phyloP scores from a whole-genome alignment of 2,797 vertebrate species.

The Sebastes trivittatus region DNA sequence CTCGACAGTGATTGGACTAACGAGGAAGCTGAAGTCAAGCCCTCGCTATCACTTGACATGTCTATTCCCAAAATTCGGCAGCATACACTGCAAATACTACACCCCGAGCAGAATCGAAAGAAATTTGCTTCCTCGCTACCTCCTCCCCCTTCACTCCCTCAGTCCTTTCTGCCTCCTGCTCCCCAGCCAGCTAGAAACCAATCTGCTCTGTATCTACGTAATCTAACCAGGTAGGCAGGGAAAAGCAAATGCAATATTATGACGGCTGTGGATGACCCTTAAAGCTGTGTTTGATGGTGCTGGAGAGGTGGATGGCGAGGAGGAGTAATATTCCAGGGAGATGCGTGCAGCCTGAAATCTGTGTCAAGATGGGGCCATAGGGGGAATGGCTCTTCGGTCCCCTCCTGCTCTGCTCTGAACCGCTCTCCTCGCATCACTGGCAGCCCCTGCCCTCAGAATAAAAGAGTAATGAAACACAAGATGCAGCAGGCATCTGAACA shows the following conservation, averaged over 20 bases:
- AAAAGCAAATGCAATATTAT: conserved; percentile 36
- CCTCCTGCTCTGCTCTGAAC: conserved; percentile 25
- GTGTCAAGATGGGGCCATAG: conserved; percentile 49
- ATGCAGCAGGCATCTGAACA: conserved; percentile 31
- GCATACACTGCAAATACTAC: conserved; percentile 5
- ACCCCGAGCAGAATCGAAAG: conserved; percentile 24
- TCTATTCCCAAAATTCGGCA: conserved; percentile 27
- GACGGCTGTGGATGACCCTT: conserved; percentile 31
- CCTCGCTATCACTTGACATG: conserved; percentile 22
- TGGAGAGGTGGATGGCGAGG: conserved; percentile 2
- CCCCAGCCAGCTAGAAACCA: conserved; percentile 28
- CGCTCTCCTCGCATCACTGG: conserved; percentile 19
- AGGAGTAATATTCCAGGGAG: conserved; percentile 41
- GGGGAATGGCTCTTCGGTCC: conserved; percentile 26
- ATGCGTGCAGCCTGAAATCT: conserved; percentile 50
- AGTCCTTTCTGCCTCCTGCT: neutral
- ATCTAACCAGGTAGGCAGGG: conserved; percentile 25
- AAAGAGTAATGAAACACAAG: conserved; percentile 45
- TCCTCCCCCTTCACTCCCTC: neutral
- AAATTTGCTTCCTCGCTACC: conserved; percentile 15
- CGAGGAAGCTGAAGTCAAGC: conserved; percentile 26
- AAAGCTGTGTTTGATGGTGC: conserved; percentile 27
- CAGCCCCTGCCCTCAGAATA: conserved; percentile 13
- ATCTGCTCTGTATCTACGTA: conserved; percentile 29
- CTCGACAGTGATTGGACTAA: conserved; percentile 66